Base-by-base conservation (phyloP, 1,140 invertebrate species). In the Drosophila gunungcola region DNA sequence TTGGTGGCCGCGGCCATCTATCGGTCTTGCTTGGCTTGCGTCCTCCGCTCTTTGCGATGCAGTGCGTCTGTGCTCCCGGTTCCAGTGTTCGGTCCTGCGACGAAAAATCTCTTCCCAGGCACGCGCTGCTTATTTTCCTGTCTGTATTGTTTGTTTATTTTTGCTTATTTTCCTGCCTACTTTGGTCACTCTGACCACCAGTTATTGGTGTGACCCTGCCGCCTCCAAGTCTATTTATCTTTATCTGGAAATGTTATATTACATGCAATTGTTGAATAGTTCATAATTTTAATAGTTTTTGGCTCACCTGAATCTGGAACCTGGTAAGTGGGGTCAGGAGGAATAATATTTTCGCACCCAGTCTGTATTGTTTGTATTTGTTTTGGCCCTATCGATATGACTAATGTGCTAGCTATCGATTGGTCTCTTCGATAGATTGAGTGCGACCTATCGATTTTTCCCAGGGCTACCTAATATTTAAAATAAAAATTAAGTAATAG, bases 101-200 rank as follows among this genome's bases (percentile, higher is more conserved):
- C 41, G 39, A 63, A 79, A 65, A 60, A 77, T 53, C 67, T 73
- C 48, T 58, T 58, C 34, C 57, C 70, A 64, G 69, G 78, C 81
- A 79, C 75, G 79, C 72, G 76, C 76, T 86, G 81, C 63, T 65
- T 86, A 74, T 72, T 89, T 83, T 68, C 54, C 80, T 85, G 74
- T 88, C 78, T 89, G 83, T 88, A 85, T 88, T 88, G 83, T 89
- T 88, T 88, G 84, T 86, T 51, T 51, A 78, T 86, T 88, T 88
- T 86, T 86, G 83, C 82, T 79, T 86, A 82, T 79, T 84, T 80
- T 84, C 76, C 80, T 80, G 80, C 82, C 82, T 79, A 83, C 83
- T 88, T 89, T 88, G 48, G 48, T 51, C 48, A 51, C 48, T 51
- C 48, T 51, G 48, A 48, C 46, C 43, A 27, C 43, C 5, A 12